phyloP scores from a whole-genome alignment of 2,113 vertebrate species.

The Campylorhamphus procurvoides region DNA sequence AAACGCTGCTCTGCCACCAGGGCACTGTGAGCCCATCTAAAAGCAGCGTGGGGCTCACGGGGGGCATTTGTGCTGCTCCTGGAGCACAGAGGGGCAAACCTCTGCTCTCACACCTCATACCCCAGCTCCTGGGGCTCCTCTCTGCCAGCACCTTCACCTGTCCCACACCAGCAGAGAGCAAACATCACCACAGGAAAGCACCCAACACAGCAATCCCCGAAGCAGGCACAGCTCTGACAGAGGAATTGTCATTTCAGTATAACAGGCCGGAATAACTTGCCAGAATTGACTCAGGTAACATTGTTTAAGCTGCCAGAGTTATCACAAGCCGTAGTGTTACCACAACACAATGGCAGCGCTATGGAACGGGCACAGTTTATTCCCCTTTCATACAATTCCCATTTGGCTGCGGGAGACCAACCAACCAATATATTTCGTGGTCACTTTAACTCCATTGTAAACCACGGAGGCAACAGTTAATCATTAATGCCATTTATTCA shows the following conservation, averaged over 20 bases:
- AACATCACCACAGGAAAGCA: rapidly evolving
- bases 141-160: not conserved
- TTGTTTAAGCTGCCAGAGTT: not conserved
- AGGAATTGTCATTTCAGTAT: not conserved
- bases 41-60: not conserved
- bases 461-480: not conserved
- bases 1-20: not conserved
- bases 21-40: not conserved
- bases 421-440: not conserved
- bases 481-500: not conserved
- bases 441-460: not conserved
- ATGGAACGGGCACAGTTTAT: not conserved
- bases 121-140: not conserved
- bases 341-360: not conserved
- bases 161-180: not conserved
- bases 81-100: not conserved
- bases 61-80: not conserved
- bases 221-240: not conserved
- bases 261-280: not conserved
- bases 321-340: not conserved
- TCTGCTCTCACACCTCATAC: not conserved
- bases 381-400: not conserved
- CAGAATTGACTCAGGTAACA: not conserved
- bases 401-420: not conserved
- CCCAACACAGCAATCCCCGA: rapidly evolving